Conservation (phyloP, 2,113 vertebrate genomes). For the Nesogale talazaci region DNA sequence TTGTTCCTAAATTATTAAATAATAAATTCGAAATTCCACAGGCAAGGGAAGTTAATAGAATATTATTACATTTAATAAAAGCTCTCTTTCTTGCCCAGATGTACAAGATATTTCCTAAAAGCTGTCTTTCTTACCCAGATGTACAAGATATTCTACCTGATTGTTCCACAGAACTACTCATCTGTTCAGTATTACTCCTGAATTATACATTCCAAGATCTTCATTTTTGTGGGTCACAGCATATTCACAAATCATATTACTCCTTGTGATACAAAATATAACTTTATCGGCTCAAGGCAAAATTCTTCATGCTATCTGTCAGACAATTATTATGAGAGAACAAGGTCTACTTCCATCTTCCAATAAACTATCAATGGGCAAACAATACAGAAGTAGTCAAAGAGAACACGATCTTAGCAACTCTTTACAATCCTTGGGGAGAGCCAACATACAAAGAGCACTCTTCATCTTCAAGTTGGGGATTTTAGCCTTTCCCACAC, state of each 20-base stretch:
- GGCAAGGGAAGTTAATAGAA: background rate
- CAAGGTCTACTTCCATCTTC: background rate
- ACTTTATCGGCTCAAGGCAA: background rate
- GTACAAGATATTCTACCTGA: background rate
- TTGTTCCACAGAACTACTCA: conserved; percentile 1
- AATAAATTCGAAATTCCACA: background rate
- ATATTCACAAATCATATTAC: conserved; percentile 12
- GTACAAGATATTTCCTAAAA: background rate
- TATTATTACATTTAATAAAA: conserved; percentile 10
- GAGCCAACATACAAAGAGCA: background rate
- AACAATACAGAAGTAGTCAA: background rate
- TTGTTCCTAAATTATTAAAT: background rate
- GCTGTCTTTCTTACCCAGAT: conserved; percentile 17
- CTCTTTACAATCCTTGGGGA: background rate
- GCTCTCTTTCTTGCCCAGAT: conserved; percentile 15
- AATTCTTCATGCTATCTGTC: background rate
- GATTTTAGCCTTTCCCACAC: background rate
- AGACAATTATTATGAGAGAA: background rate
- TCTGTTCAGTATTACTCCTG: background rate
- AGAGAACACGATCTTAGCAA: background rate
- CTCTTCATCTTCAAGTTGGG: background rate
- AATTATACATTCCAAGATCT: conserved; percentile 48
- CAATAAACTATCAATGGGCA: background rate
- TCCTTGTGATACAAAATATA: background rate
- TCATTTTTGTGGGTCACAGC: conserved; percentile 39